Evolutionary conservation across 2,797 vertebrate genomes (phyloP).

Genomic region (Sciurus vulgaris): DNA sequence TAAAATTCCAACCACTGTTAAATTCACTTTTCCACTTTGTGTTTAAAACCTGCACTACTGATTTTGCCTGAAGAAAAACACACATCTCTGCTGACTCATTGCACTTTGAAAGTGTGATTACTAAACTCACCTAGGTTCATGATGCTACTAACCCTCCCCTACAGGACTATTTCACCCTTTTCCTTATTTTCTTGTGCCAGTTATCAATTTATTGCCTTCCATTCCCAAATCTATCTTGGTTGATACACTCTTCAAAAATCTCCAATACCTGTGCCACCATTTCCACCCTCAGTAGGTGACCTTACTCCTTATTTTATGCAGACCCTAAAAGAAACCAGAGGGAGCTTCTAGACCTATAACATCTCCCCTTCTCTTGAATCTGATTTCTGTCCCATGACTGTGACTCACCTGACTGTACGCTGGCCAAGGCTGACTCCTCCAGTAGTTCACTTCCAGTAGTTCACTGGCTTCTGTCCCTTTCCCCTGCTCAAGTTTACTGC

Average conservation of each 20-base stretch:
- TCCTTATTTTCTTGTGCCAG: not conserved
- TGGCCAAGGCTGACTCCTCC: not conserved
- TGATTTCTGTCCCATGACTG: not conserved
- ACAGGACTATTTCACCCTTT: not conserved
- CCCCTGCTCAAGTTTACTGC: not conserved
- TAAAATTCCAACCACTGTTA: not conserved
- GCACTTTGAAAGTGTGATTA: not conserved
- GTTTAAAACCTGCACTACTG: not conserved
- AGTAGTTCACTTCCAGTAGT: not conserved
- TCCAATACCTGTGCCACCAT: not conserved
- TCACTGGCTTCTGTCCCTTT: not conserved
- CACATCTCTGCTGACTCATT: not conserved
- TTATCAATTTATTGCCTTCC: not conserved
- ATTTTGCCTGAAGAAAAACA: conserved; percentile 1
- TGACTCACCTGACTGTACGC: not conserved
- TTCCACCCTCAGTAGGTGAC: not conserved
- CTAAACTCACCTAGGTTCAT: not conserved
- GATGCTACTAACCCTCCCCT: not conserved
- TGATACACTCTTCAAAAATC: not conserved
- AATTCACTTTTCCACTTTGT: not conserved
- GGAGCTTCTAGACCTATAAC: not conserved
- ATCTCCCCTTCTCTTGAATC: not conserved
- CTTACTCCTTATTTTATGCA: conserved; percentile 35
- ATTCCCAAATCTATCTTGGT: not conserved
- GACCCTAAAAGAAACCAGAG: conserved; percentile 31